Percentiles rank a stretch among this genome's conserved stretches.
phyloP scores from a whole-genome alignment of 2,797 vertebrate species.

The Coracias cyanogaster region DNA sequence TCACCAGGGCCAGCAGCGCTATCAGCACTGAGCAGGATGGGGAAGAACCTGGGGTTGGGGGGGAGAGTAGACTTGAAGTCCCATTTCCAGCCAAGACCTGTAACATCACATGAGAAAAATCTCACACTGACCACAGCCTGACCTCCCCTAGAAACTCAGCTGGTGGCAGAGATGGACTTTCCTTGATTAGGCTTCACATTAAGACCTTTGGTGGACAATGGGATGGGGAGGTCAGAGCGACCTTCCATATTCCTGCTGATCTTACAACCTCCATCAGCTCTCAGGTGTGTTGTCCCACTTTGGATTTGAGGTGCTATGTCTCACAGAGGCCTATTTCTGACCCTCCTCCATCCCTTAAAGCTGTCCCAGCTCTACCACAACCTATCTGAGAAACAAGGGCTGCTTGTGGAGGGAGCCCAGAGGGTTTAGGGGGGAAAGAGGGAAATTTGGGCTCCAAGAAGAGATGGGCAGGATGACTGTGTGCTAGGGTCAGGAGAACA shows the following conservation, averaged over 20 bases:
- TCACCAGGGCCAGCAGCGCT: not conserved
- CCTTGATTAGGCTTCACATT: not conserved
- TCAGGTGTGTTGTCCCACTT: accelerated
- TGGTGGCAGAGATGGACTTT: not conserved
- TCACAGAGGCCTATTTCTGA: not conserved
- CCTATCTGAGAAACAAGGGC: accelerated
- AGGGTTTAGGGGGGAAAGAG: not conserved
- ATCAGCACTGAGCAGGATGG: not conserved
- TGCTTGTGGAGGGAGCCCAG: not conserved
- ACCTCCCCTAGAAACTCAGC: no score
- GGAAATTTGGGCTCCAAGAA: not conserved
- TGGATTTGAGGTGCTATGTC: not conserved
- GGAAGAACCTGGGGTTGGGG: not conserved
- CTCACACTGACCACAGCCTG: accelerated
- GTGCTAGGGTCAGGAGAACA: not conserved
- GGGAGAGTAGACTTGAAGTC: accelerated
- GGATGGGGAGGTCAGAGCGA: accelerated
- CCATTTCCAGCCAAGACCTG: not conserved
- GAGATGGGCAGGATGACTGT: no score
- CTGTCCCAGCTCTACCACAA: not conserved
- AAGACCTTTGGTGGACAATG: not conserved
- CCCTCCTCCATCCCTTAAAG: not conserved
- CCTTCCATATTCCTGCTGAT: not conserved
- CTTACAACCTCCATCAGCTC: not conserved
- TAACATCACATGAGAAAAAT: not conserved